phyloP scores from a whole-genome alignment of 2,113 vertebrate genomes.

The Orthonyx spaldingii region DNA sequence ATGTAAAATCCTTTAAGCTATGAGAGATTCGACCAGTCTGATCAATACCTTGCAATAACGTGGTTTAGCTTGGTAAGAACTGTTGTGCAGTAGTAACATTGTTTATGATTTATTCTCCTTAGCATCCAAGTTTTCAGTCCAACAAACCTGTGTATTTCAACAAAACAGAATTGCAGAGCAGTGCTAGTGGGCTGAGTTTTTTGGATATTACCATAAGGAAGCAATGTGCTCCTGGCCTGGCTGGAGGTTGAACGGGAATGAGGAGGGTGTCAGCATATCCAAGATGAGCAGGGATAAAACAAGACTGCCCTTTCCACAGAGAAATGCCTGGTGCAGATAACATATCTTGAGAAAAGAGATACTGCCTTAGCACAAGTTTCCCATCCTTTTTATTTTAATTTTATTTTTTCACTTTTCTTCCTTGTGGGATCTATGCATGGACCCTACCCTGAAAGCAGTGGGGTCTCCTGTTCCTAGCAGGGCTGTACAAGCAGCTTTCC shows the following conservation, averaged over 20 bases:
- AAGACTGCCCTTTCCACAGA: background rate
- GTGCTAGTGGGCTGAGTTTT: background rate
- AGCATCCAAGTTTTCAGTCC: background rate
- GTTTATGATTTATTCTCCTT: background rate
- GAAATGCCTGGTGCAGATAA: background rate
- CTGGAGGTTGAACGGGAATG: background rate
- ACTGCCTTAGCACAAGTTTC: background rate
- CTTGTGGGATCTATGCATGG: accelerated
- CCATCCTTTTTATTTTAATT: accelerated
- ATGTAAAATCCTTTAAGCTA: conserved; percentile 27
- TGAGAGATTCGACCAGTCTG: background rate
- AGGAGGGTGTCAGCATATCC: background rate
- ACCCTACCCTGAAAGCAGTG: background rate
- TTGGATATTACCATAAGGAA: background rate
- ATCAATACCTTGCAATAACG: conserved; percentile 47
- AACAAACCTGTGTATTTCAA: background rate
- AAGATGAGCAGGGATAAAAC: background rate
- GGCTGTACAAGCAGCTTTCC: background rate
- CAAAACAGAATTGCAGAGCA: background rate
- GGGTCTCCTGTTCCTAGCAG: background rate
- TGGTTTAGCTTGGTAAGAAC: background rate
- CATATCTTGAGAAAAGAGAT: background rate
- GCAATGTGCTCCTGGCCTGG: accelerated
- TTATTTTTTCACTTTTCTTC: background rate
- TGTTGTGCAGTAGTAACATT: background rate